Base-by-base conservation (phyloP, 2,113 vertebrate genomes). In the Corapipo altera region DNA sequence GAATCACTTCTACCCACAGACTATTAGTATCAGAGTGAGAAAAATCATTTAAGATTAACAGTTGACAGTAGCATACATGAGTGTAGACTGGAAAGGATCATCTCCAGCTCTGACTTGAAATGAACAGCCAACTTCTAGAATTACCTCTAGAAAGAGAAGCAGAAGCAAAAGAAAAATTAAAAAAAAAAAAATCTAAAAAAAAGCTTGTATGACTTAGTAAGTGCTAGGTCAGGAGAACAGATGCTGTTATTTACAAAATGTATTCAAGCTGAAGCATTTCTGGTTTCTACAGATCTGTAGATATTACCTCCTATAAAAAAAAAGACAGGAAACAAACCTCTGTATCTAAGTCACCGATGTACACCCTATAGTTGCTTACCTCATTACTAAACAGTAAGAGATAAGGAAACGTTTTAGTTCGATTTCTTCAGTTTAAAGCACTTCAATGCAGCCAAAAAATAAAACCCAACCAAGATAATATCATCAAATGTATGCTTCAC, bases 231-330 rank as follows among this genome's bases (percentile, higher is more conserved):
- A 54, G 62, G 62, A 91, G 85, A 93, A 85, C 32, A 93, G 75
- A 92, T 72, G 82, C 85, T 85, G 26, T 75, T 90, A 79, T 65
- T 93, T 90, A 83, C 61, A 88, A 75, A 94, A 66, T 15, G 46
- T 37, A 70, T 83, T 90, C 54, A 83, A 65, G 73, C 85, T 75
- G 76, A 93, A 91, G 44, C 59, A 78, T 41, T 91, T 85, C 49
- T 69, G 27, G 7, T 75, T 84, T 78, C 69, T 75, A 37, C 37
- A 78, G 48, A 26, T 51, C 61, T 75, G 70, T 46, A 84, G 28
- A 54, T 85, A 81, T 32, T 81, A 61, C 13, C 22, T 69, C 23
- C 61, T 67, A 39, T 21, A 15, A 35, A 13, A 71, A 84, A 59
- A 66, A 49, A 52, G 7, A 18, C 9, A 67, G 33, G 43, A 84